Evolutionary conservation across 2,888 invertebrate species (phyloP).

Genomic region (Unio pictorum): DNA sequence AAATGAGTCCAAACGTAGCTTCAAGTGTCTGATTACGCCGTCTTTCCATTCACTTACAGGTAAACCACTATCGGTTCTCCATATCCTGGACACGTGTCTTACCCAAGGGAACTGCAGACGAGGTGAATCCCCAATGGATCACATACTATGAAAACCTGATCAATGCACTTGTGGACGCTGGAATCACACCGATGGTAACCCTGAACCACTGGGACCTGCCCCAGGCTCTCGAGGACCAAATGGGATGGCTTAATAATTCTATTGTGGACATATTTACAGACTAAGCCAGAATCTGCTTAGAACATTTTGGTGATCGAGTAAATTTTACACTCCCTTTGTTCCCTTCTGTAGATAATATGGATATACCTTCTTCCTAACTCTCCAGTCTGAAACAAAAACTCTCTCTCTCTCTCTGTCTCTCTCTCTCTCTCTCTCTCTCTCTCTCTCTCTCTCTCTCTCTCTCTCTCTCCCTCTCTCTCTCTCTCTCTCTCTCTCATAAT

Average conservation of each 20-base stretch:
- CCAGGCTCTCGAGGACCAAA: slow-evolving; percentile 65
- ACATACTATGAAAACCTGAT: slow-evolving; percentile 84
- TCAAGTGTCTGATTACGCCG: too few relatives aligned
- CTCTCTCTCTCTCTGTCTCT: too few relatives aligned
- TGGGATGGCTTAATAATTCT: slow-evolving; percentile 68
- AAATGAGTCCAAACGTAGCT: not conserved
- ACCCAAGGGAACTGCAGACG: slow-evolving; percentile 74
- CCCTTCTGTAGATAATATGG: too few relatives aligned
- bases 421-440: too few relatives aligned
- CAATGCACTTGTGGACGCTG: slow-evolving; percentile 77
- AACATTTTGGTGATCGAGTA: slow-evolving; percentile 68
- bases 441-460: too few relatives aligned
- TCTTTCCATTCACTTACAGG: slow-evolving; percentile 23
- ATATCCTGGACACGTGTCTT: slow-evolving; percentile 83
- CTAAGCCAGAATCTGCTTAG: slow-evolving; percentile 68
- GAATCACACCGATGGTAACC: slow-evolving; percentile 76
- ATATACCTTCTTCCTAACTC: too few relatives aligned
- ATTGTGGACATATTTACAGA: slow-evolving; percentile 63
- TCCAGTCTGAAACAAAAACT: too few relatives aligned
- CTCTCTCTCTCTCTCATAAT: too few relatives aligned
- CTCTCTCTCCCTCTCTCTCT: too few relatives aligned
- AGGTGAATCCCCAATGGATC: slow-evolving; percentile 80
- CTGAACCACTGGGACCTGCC: slow-evolving; percentile 73
- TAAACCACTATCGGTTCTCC: slow-evolving; percentile 69
- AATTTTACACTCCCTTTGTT: not conserved